phyloP scores from a whole-genome alignment of 2,888 invertebrate species.

The Hermodice carunculata region DNA sequence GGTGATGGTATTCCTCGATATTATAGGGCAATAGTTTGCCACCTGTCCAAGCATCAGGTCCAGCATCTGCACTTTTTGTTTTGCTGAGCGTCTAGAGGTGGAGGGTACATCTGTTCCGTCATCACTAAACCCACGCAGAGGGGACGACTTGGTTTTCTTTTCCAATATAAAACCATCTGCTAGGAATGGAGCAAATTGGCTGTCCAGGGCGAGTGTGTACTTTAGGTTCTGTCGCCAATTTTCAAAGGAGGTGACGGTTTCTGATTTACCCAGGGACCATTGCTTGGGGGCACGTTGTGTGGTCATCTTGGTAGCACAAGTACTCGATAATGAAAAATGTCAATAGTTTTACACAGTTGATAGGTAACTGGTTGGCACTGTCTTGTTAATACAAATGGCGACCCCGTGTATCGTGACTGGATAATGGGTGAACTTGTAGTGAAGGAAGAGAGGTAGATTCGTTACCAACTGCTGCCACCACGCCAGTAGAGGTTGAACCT shows the following conservation, averaged over 20 bases:
- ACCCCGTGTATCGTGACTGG: too few species aligned
- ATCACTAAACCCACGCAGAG: conserved; percentile 10
- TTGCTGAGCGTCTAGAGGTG: background rate
- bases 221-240: conserved; percentile 25
- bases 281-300: too few species aligned
- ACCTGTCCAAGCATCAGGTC: conserved; percentile 17
- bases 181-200: conserved; percentile 22
- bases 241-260: conserved; percentile 30
- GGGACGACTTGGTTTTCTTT: conserved; percentile 14
- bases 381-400: too few species aligned
- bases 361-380: too few species aligned
- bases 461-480: too few species aligned
- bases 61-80: background rate
- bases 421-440: too few species aligned
- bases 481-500: too few species aligned
- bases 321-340: too few species aligned
- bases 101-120: conserved; percentile 7
- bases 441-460: too few species aligned
- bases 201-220: conserved; percentile 26
- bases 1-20: background rate
- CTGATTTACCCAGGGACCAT: conserved; percentile 26
- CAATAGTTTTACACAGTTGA: too few species aligned
- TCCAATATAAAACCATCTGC: conserved; percentile 16
- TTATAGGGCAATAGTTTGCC: conserved; percentile 14
- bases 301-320: too few species aligned